phyloP scores from a whole-genome alignment of 23 tunicate genomes.

The Halocynthia roretzi region DNA sequence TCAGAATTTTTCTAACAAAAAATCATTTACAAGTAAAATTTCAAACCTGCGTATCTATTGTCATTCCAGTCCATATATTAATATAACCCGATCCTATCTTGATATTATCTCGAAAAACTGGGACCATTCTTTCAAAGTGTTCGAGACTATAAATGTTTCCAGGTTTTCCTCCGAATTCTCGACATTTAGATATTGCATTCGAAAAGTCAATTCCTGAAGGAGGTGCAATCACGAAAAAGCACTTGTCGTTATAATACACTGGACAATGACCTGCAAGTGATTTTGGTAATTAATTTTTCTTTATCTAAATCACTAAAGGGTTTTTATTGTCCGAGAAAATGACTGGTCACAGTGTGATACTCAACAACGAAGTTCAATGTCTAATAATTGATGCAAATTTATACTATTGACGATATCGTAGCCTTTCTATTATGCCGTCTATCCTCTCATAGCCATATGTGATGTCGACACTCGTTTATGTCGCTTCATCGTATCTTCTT shows the following conservation, averaged over 20 bases:
- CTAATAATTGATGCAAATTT: no score
- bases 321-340: no score
- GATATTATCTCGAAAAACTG: background rate
- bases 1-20: background rate
- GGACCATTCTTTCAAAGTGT: background rate
- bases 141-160: background rate
- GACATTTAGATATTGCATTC: background rate
- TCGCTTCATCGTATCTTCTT: no score
- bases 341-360: no score
- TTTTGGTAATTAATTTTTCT: no score
- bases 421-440: no score
- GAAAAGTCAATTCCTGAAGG: background rate
- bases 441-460: no score
- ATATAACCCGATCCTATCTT: background rate
- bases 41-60: background rate
- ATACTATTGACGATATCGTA: no score
- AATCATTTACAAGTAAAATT: background rate
- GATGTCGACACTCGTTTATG: no score
- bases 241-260: background rate
- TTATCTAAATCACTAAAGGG: no score
- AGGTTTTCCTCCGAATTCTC: background rate
- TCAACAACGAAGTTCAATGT: no score
- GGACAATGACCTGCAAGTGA: background rate
- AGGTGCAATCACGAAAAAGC: background rate
- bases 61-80: background rate